Base-by-base conservation (phyloP, 2,113 vertebrate genomes). In the Triplophysa tibetana region DNA sequence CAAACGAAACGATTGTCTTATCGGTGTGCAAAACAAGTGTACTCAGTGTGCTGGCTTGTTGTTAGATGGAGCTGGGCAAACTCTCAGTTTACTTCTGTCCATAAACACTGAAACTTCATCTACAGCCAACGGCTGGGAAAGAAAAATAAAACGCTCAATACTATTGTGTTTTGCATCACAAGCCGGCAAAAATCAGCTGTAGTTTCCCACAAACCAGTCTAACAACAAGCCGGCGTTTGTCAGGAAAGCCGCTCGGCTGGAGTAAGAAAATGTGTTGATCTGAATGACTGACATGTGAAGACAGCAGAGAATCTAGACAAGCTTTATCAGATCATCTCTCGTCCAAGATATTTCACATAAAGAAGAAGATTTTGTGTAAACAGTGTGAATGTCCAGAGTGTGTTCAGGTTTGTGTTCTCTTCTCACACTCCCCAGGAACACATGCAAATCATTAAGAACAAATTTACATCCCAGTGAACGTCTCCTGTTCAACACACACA, bases 191-290 rank as follows among this genome's bases (percentile, higher is more conserved):
- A 72, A 73, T 65, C 33, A 48, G 68, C 61, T 68, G 67, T 74
- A 82, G 61, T 81, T 83, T 77, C 52, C 43, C 41, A 68, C 77
- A 87, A 88, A 90, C 89, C 11, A 19, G 90, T 88, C 84, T 67
- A 85, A 87, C 87, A 86, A 86, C 87, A 38, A 85, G 84, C 75
- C 21, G 26, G 63, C 19, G n/a, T 60, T 67, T 67, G 45, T 54
- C 70, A 56, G 62, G 48, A 52, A 21, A 21, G 61, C 64, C 8
- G 1, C 19, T 19, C 8, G 43, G 69, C 21, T 7, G 38, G 70
- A 62, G 54, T 56, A n/a, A 56, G 17, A 38, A 61, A 75, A 61
- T 62, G 16, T 62, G 41, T 45, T 3, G 29, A 29, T 29, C 3
- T 29, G 24, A 11, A 74, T 61, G 29, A 33, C 13, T 70, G 54